Percentiles rank a stretch among this genome's conserved stretches.
Conservation (phyloP, 1,140 invertebrate species). For the Chrysomallon squamiferum region DNA sequence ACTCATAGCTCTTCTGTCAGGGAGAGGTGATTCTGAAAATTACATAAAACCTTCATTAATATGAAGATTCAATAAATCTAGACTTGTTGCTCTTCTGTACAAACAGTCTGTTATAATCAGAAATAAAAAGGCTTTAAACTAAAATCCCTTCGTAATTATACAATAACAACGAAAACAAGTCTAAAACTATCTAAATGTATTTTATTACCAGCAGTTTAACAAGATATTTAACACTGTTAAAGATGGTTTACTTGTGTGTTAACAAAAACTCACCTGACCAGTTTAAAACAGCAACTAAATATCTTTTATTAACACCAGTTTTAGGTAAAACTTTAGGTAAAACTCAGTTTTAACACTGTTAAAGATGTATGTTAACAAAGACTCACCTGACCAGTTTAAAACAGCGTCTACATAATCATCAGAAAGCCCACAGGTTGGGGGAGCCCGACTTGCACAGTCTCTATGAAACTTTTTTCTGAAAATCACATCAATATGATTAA, state of each 20-base stretch:
- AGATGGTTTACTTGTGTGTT: too few species aligned
- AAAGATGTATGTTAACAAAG: too few species aligned
- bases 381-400: slow-evolving; percentile 31
- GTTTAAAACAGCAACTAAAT: too few species aligned
- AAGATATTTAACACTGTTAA: too few species aligned
- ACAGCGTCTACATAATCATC: slow-evolving; percentile 75
- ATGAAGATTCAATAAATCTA: background rate
- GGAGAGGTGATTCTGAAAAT: slow-evolving; percentile 48
- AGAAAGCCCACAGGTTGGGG: slow-evolving; percentile 89
- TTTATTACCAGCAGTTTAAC: too few species aligned
- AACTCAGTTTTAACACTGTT: too few species aligned
- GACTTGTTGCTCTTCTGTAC: background rate
- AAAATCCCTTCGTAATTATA: too few species aligned
- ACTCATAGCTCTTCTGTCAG: slow-evolving; percentile 23
- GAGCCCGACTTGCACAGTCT: slow-evolving; percentile 89
- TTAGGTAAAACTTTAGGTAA: too few species aligned
- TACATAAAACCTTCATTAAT: slow-evolving; percentile 4
- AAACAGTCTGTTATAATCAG: background rate
- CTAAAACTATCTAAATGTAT: too few species aligned
- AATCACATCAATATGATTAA: too few species aligned
- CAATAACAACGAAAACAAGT: too few species aligned
- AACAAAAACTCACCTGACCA: slow-evolving; percentile 29
- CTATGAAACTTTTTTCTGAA: slow-evolving; percentile 78
- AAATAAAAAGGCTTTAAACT: background rate
- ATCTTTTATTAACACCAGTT: too few species aligned